Evolutionary conservation across 2,113 vertebrate genomes (phyloP), one percentile per base, ranked within the genome.

Genomic region (Siniperca chuatsi): DNA sequence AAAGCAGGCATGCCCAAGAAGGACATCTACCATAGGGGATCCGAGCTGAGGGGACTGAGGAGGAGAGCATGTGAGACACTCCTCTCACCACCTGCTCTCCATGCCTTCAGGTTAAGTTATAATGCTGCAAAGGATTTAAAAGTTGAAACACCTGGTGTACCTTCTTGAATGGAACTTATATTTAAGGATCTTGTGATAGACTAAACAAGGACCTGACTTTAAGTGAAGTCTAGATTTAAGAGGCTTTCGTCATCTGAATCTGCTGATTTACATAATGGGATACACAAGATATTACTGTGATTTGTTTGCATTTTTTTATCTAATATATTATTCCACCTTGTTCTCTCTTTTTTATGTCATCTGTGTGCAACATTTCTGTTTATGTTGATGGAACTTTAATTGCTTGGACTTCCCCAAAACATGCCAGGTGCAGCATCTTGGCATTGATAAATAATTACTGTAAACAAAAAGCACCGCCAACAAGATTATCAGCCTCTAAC

Each of bases 81-180:
- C 33, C 61, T 72, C 85, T 52, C 75, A 10, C 74, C 87, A 87
- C 86, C 90, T 88, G 88, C 84, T 85, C 81, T 6, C 25, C 23
- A 52, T 87, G 84, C 81, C 89, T 88, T 42, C 70, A 82, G 88
- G 93, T 85, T 48, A 77, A 11, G n/a, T 88, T 79, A 37, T 61
- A 77, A 75, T 55, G 50, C 64, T 16, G 68, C 29, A 48, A 3
- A 67, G 21, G 20, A 6, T 50, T 61, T 50, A 23, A 46, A 46
- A 61, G 10, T 33, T 50, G 7, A 62, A 42, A 67, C 64, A 29
- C 3, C 37, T 68, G 23, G 16, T 78, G 50, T 8, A 18, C 61
- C 8, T 50, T 69, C 48, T 29, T 44, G 1, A 57, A 67, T 13
- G 4, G 11, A 12, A n/a, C 1, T 66, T 40, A 55, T 42, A 35